Evolutionary conservation across 2,113 vertebrate genomes (phyloP).

Genomic region (Anhinga anhinga): DNA sequence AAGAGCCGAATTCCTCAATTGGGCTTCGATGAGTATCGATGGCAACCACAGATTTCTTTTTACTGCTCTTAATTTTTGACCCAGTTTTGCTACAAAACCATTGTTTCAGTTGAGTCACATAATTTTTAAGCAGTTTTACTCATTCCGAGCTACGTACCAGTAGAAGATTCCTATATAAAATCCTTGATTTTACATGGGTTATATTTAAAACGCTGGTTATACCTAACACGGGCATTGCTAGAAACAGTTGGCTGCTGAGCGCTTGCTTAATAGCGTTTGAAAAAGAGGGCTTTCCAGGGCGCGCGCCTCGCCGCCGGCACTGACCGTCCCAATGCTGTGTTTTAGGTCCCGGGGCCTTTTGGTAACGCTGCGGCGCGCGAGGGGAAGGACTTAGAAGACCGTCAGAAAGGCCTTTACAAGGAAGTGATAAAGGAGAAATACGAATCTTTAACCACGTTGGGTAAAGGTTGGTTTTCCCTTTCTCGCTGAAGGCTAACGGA

Average conservation of each 20-base stretch:
- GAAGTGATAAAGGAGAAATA: neutral
- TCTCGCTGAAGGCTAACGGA: neutral
- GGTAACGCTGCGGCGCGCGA: neutral
- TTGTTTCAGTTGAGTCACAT: neutral
- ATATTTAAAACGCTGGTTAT: neutral
- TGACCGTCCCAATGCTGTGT: neutral
- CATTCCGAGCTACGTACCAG: neutral
- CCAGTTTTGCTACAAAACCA: neutral
- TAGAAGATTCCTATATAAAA: neutral
- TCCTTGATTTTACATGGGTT: neutral
- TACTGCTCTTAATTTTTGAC: neutral
- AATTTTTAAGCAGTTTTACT: neutral
- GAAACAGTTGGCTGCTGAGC: neutral
- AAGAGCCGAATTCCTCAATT: neutral
- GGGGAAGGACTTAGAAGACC: neutral
- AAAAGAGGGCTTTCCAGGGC: neutral
- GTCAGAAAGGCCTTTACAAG: neutral
- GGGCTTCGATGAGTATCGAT: neutral
- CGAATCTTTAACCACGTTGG: fast-evolving
- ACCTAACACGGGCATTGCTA: neutral
- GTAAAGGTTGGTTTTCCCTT: neutral
- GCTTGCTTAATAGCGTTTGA: neutral
- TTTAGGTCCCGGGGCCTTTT: neutral
- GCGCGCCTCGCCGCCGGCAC: fast-evolving
- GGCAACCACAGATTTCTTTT: neutral